Conservation (phyloP, 1,140 invertebrate species). For the Zaprionus kolodkinae region DNA sequence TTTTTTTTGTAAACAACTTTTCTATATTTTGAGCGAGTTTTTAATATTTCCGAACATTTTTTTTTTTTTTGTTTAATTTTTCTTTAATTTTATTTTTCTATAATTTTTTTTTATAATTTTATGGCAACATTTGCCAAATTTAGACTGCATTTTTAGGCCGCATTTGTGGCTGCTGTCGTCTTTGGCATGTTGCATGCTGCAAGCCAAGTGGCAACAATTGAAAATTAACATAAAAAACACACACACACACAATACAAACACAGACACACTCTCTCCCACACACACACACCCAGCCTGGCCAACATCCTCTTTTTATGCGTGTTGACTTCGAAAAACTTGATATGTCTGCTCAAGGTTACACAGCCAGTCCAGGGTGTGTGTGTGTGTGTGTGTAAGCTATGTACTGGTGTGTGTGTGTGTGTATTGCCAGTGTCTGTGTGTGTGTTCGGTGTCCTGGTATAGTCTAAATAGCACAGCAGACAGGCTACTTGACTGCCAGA, state of each 20-base stretch:
- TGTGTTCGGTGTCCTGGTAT: not conserved
- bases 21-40: too few relatives aligned
- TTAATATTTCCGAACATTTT: too few relatives aligned
- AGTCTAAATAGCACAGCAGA: slow-evolving; percentile 2
- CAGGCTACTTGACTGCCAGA: not conserved
- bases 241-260: slow-evolving; percentile 2
- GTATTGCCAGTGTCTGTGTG: not conserved
- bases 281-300: not conserved
- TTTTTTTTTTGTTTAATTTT: too few relatives aligned
- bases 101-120: not conserved
- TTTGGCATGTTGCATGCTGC: slow-evolving; percentile 1
- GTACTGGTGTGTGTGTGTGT: not conserved
- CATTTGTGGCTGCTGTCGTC: too few relatives aligned
- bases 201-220: slow-evolving; percentile 13
- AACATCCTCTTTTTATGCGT: slow-evolving; percentile 21
- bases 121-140: not conserved
- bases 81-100: too few relatives aligned
- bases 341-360: slow-evolving; percentile 40
- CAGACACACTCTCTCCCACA: not conserved
- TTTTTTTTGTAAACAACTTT: too few relatives aligned
- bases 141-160: not conserved
- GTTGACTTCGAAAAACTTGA: slow-evolving; percentile 41
- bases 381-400: not conserved
- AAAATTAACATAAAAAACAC: not conserved
- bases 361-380: not conserved